These are phyloP conservation scores for Charadrius vociferus DNA, from an alignment of 2,113 vertebrate genomes.

Conservation along the genomic window DNA sequence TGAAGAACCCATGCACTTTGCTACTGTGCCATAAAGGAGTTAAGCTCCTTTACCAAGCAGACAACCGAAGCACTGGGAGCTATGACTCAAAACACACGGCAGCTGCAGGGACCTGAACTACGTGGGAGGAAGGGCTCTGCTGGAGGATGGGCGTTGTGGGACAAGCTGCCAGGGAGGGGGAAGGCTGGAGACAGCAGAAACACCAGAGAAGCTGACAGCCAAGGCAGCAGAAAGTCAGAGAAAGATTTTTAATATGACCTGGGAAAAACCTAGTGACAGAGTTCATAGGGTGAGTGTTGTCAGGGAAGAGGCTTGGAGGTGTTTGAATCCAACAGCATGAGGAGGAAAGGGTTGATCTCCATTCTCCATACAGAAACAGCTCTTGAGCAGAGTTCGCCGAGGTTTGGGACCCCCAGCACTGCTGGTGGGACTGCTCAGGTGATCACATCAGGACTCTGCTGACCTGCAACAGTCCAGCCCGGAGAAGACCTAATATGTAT, in stretches of 20 bases:
- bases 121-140: neutral
- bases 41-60: neutral
- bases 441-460: neutral
- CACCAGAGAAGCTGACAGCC: neutral
- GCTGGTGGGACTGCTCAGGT: neutral
- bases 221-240: neutral
- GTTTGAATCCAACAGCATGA: neutral
- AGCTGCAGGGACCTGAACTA: neutral
- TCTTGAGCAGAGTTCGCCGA: neutral
- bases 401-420: accelerated
- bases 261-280: neutral
- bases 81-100: neutral
- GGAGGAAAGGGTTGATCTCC: neutral
- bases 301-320: neutral
- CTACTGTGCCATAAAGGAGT: neutral
- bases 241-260: neutral
- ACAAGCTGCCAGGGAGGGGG: neutral
- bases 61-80: neutral
- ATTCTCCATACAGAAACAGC: neutral
- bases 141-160: neutral
- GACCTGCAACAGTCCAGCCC: neutral
- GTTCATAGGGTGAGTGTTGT: neutral
- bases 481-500: neutral
- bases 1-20: neutral
- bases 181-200: neutral